Conservation (phyloP, 1,140 invertebrate species). For the Homalodisca vitripennis region DNA sequence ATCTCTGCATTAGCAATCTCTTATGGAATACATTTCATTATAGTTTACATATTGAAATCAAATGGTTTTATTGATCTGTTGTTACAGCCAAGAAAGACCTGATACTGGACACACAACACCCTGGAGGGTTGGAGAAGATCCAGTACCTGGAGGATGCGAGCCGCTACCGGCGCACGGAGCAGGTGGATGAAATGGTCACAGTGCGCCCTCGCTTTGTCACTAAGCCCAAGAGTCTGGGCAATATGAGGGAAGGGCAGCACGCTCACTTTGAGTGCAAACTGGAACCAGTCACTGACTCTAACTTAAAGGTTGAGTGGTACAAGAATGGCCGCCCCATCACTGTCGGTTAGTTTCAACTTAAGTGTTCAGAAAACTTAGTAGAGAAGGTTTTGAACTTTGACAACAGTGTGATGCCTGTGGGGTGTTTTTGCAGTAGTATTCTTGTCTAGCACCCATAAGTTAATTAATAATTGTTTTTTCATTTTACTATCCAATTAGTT, state of each 20-base stretch:
- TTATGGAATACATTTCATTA: too few species aligned
- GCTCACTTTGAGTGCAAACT: slow-evolving; percentile 98
- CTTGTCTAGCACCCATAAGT: too few species aligned
- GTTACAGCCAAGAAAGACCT: slow-evolving; percentile 76
- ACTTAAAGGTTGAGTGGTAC: slow-evolving; percentile 92
- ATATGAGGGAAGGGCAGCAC: slow-evolving; percentile 85
- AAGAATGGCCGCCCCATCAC: slow-evolving; percentile 87
- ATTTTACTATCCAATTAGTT: too few species aligned
- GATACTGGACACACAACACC: slow-evolving; percentile 80
- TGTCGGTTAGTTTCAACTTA: slow-evolving; percentile 61
- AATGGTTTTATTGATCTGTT: neutral
- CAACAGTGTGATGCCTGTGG: too few species aligned
- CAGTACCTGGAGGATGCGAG: slow-evolving; percentile 88
- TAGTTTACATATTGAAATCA: neutral
- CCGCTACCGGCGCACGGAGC: slow-evolving; percentile 77
- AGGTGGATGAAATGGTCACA: slow-evolving; percentile 79
- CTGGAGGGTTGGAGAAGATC: slow-evolving; percentile 84
- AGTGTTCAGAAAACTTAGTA: too few species aligned
- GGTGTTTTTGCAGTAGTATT: too few species aligned
- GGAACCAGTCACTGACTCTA: slow-evolving; percentile 93
- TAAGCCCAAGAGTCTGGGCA: slow-evolving; percentile 79
- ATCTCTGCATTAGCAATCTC: too few species aligned
- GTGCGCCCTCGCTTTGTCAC: slow-evolving; percentile 82
- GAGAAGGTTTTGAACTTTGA: too few species aligned
- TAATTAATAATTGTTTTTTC: too few species aligned